A percentile compares a stretch with the other conserved stretches of the same genome.
Conservation (phyloP, 2,797 vertebrate species). For the Okamejei kenojei region DNA sequence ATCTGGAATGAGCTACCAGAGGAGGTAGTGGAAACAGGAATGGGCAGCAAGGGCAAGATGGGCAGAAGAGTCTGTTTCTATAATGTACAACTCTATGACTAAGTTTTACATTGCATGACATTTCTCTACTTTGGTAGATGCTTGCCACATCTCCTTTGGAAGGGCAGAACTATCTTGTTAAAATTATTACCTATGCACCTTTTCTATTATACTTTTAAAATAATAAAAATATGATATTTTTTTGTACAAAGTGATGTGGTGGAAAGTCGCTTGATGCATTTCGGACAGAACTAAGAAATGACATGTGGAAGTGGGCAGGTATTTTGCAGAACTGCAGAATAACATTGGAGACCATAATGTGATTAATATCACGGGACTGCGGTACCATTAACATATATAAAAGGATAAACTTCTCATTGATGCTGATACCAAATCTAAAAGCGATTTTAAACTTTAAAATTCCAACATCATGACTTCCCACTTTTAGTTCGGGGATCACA, state of each 20-base stretch:
- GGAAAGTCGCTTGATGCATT: background rate
- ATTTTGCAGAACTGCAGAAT: background rate
- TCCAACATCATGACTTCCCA: background rate
- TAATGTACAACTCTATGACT: background rate
- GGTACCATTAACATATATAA: background rate
- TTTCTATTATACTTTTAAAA: background rate
- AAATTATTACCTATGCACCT: background rate
- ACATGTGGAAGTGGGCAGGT: background rate
- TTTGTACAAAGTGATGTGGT: background rate
- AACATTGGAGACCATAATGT: background rate
- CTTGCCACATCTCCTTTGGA: background rate
- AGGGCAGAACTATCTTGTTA: background rate
- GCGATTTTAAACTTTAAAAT: background rate
- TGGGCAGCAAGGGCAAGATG: too few relatives aligned
- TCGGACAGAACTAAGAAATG: background rate
- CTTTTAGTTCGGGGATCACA: background rate
- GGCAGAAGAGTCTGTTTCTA: too few relatives aligned
- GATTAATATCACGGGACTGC: background rate
- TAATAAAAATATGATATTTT: background rate
- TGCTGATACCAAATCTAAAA: background rate
- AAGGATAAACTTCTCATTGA: background rate
- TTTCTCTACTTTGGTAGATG: background rate
- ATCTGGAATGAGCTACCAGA: too few relatives aligned
- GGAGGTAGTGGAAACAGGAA: too few relatives aligned
- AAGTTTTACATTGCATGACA: background rate